Conservation (phyloP, 1,140 invertebrate genomes). For the Scaptomyza hsui region DNA sequence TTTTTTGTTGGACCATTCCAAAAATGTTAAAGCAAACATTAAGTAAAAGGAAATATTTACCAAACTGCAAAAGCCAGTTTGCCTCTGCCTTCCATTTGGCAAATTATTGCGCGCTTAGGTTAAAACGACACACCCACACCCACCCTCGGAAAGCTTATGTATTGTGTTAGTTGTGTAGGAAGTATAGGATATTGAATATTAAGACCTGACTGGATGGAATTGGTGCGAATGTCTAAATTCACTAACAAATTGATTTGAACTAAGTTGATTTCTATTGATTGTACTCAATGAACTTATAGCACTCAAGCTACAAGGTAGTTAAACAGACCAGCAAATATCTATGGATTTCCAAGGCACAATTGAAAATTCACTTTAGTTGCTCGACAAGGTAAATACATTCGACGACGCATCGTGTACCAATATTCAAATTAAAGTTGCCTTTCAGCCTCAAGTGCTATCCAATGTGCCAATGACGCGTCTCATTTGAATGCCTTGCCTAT, state of each 20-base stretch:
- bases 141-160: slow-evolving; percentile 1
- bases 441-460: slow-evolving; percentile 21
- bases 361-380: not conserved
- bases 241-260: slow-evolving; percentile 67
- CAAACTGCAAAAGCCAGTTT: slow-evolving; percentile 10
- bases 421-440: slow-evolving; percentile 47
- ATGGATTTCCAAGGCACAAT: not conserved
- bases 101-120: slow-evolving; percentile 35
- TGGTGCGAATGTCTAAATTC: slow-evolving; percentile 16
- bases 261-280: slow-evolving; percentile 77
- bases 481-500: slow-evolving; percentile 48
- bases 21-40: slow-evolving; percentile 33
- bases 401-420: slow-evolving; percentile 3
- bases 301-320: slow-evolving; percentile 4
- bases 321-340: slow-evolving; percentile 1
- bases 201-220: slow-evolving; percentile 27
- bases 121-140: not conserved
- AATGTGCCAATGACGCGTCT: slow-evolving; percentile 61
- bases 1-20: slow-evolving; percentile 6
- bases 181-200: slow-evolving; percentile 22
- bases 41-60: slow-evolving; percentile 24
- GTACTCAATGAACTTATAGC: slow-evolving; percentile 40
- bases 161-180: slow-evolving; percentile 6
- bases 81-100: slow-evolving; percentile 14
- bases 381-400: slow-evolving; percentile 6